Percentiles rank a stretch among this genome's conserved stretches.
Conservation (phyloP, 2,888 invertebrate species). For the Leptogaster cylindrica region DNA sequence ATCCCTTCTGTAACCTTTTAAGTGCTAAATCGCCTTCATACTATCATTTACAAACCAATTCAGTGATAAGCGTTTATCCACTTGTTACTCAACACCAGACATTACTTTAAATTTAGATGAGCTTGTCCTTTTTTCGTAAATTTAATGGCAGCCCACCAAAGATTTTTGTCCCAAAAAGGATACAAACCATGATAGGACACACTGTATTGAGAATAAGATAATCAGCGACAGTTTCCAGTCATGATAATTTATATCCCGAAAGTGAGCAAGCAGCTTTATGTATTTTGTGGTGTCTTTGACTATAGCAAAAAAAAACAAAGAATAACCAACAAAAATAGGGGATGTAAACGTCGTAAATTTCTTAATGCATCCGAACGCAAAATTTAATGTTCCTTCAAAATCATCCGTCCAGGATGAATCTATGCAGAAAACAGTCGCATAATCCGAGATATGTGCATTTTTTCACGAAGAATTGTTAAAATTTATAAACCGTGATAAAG, state of each 20-base stretch:
- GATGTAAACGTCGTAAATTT: background rate
- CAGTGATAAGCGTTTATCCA: slow-evolving; percentile 35
- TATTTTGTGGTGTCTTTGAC: no score
- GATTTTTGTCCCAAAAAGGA: slow-evolving; percentile 1
- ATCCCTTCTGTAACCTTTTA: slow-evolving; percentile 24
- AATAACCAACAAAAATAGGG: no score
- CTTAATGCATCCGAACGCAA: slow-evolving; percentile 13
- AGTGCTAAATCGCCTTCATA: slow-evolving; percentile 43
- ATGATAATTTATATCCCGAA: background rate
- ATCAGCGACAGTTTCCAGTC: slow-evolving; percentile 13
- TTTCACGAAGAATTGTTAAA: slow-evolving; percentile 14
- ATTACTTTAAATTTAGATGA: slow-evolving; percentile 1
- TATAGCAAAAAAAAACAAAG: no score
- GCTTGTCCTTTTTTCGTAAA: background rate
- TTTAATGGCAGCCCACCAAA: background rate
- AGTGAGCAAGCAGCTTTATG: no score
- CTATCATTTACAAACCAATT: slow-evolving; percentile 43
- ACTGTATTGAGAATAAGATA: slow-evolving; percentile 9
- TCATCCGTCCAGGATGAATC: no score
- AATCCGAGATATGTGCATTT: background rate
- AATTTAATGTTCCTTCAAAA: background rate
- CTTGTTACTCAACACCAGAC: background rate
- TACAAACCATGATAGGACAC: slow-evolving; percentile 5
- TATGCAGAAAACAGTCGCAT: slow-evolving; percentile 12
- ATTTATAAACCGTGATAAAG: no score